phyloP scores from a whole-genome alignment of 2,113 vertebrate species.

The Prunella himalayana region DNA sequence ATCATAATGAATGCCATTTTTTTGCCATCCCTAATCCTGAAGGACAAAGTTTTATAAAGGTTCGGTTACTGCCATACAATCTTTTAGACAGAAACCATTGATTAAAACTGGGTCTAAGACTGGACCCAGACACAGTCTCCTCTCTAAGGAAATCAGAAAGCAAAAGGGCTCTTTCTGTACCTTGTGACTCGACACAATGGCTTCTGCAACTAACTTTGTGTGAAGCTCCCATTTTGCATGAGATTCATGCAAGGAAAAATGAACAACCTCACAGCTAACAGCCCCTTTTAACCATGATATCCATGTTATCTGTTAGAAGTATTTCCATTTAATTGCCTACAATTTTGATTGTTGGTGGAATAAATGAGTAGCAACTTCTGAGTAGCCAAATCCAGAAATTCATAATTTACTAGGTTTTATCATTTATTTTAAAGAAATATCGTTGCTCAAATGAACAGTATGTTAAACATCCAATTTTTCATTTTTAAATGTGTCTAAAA shows the following conservation, averaged over 20 bases:
- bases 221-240: background rate
- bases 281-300: background rate
- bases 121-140: background rate
- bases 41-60: background rate
- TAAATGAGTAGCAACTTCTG: background rate
- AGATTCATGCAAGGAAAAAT: background rate
- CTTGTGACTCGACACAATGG: accelerated
- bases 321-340: background rate
- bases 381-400: background rate
- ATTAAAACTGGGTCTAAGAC: background rate
- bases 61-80: background rate
- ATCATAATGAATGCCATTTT: background rate
- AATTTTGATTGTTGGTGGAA: background rate
- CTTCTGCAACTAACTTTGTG: background rate
- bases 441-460: accelerated
- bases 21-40: background rate
- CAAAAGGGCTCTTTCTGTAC: background rate
- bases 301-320: background rate
- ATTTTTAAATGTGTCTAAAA: background rate
- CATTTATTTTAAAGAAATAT: background rate
- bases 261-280: accelerated
- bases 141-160: background rate
- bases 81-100: background rate
- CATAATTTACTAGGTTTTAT: background rate
- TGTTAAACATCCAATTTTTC: background rate